A percentile compares a stretch with the other conserved stretches of the same genome.
Evolutionary conservation across 2,888 invertebrate species (phyloP).

Genomic region (Ariolimax columbianus): DNA sequence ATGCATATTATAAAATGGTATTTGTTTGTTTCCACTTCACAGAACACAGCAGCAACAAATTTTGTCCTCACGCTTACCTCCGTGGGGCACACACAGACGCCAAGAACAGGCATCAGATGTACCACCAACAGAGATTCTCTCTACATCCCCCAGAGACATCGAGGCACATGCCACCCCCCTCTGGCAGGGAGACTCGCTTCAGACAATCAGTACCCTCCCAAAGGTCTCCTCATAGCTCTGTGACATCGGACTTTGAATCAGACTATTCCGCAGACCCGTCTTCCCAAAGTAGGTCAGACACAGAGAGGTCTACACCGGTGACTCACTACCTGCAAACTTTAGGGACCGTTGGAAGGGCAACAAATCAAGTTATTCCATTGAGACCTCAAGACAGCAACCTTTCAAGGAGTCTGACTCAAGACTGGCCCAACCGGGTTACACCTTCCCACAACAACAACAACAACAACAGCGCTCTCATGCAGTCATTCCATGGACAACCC

Average conservation of each 20-base stretch:
- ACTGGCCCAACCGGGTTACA: slow-evolving; percentile 35
- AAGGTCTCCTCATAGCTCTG: slow-evolving; percentile 33
- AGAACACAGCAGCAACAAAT: slow-evolving; percentile 35
- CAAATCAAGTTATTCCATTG: slow-evolving; percentile 16
- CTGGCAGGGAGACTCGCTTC: not conserved
- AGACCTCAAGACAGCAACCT: slow-evolving; percentile 11
- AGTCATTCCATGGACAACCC: slow-evolving; percentile 46
- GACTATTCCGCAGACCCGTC: slow-evolving; percentile 34
- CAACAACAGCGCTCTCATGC: slow-evolving; percentile 34
- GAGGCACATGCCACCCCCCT: not conserved
- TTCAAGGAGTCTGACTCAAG: slow-evolving; percentile 5
- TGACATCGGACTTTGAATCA: slow-evolving; percentile 42
- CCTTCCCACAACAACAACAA: slow-evolving; percentile 15
- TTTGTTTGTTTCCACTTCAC: not conserved
- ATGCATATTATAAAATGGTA: not conserved
- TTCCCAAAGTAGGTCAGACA: slow-evolving; percentile 23
- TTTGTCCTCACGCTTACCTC: not conserved
- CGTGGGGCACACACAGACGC: slow-evolving; percentile 1
- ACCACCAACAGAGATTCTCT: slow-evolving; percentile 7
- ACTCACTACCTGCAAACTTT: not conserved
- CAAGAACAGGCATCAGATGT: slow-evolving; percentile 13
- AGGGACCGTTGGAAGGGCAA: not conserved
- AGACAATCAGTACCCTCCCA: not conserved
- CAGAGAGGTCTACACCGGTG: not conserved
- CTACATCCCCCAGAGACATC: slow-evolving; percentile 31